Conservation (phyloP, 2,797 vertebrate species). For the Hemibagrus guttatus region DNA sequence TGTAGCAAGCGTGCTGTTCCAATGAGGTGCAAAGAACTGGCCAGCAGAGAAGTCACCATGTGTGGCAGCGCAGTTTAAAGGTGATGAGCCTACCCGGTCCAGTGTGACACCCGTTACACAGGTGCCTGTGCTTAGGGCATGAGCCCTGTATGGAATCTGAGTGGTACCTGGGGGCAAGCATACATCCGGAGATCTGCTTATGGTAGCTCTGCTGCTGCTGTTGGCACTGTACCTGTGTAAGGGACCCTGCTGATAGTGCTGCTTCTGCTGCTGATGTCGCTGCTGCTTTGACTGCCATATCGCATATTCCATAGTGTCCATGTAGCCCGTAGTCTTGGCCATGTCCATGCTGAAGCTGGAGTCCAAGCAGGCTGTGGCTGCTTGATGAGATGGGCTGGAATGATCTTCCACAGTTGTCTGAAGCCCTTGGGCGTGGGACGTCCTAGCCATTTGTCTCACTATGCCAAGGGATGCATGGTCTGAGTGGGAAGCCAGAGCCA, state of each 20-base stretch:
- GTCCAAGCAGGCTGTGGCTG: slow-evolving; percentile 73
- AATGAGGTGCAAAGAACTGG: slow-evolving; percentile 85
- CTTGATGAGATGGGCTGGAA: slow-evolving; percentile 88
- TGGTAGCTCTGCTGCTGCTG: slow-evolving; percentile 55
- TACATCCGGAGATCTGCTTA: slow-evolving; percentile 79
- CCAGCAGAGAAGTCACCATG: slow-evolving; percentile 82
- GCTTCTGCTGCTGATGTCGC: slow-evolving; percentile 58
- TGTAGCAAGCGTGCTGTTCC: slow-evolving; percentile 87
- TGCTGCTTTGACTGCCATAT: slow-evolving; percentile 85
- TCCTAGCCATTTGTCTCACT: slow-evolving; percentile 92
- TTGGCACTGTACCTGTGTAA: slow-evolving; percentile 81
- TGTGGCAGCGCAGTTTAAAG: slow-evolving; percentile 81
- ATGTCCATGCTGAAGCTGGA: slow-evolving; percentile 73
- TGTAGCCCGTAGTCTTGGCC: slow-evolving; percentile 78
- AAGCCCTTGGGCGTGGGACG: slow-evolving; percentile 74
- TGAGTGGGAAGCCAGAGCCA: slow-evolving; percentile 80
- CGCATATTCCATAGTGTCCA: slow-evolving; percentile 84
- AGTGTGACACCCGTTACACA: slow-evolving; percentile 42
- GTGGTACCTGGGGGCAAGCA: slow-evolving; percentile 67
- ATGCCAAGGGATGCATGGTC: slow-evolving; percentile 91
- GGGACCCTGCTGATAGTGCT: slow-evolving; percentile 78
- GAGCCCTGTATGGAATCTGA: slow-evolving; percentile 71
- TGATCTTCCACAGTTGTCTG: slow-evolving; percentile 79
- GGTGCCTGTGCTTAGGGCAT: slow-evolving; percentile 61
- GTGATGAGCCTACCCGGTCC: slow-evolving; percentile 77